Evolutionary conservation across 1,140 invertebrate species (phyloP).

Genomic region (Chrysomallon squamiferum): DNA sequence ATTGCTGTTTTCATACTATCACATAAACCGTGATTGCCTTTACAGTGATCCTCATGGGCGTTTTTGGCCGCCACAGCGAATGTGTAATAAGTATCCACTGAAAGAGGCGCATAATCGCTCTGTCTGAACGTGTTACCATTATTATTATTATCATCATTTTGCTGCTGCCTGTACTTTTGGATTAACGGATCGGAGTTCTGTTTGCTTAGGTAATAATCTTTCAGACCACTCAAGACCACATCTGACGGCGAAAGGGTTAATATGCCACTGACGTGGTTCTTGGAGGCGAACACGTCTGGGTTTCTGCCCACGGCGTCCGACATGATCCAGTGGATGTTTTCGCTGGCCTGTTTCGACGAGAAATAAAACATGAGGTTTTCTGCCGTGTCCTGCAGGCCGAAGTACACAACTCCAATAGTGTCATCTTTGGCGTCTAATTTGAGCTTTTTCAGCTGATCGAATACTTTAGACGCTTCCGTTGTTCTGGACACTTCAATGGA

Average conservation of each 20-base stretch:
- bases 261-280: background rate
- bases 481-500: background rate
- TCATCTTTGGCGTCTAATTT: background rate
- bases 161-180: background rate
- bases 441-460: background rate
- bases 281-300: background rate
- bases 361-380: background rate
- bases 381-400: background rate
- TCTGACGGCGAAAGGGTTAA: background rate
- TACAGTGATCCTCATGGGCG: background rate
- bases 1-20: background rate
- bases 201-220: background rate
- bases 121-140: background rate
- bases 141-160: too few species aligned
- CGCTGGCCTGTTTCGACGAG: background rate
- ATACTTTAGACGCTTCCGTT: background rate
- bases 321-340: background rate
- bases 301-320: background rate
- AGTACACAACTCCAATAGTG: background rate
- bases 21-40: background rate
- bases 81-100: background rate
- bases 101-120: background rate
- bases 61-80: background rate
- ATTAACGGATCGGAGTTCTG: background rate
- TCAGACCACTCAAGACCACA: background rate